These are phyloP conservation scores for Alectoris magna DNA, from an alignment of 2,797 vertebrate genomes.

Conservation along the genomic window DNA sequence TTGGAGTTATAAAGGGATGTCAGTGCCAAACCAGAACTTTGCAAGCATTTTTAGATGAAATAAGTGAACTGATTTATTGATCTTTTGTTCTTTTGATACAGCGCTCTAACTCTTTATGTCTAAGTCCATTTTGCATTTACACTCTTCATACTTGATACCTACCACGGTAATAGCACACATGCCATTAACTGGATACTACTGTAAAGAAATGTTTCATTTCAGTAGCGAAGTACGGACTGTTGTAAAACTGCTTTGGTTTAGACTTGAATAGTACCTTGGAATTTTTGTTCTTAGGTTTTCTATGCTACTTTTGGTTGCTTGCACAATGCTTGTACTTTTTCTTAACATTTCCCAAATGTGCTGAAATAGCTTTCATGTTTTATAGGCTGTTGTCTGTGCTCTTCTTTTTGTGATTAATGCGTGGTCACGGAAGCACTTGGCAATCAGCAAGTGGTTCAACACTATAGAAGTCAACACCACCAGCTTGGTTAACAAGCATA, in stretches of 20 bases:
- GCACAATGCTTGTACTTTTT: background rate
- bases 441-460: background rate
- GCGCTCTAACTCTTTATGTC: background rate
- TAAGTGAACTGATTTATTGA: background rate
- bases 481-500: background rate
- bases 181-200: background rate
- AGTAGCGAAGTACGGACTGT: background rate
- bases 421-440: background rate
- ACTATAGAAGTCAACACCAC: background rate
- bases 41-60: background rate
- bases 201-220: background rate
- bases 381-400: background rate
- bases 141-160: background rate
- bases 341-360: rapidly evolving
- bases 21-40: background rate
- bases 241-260: background rate
- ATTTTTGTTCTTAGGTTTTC: background rate
- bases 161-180: background rate
- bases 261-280: background rate
- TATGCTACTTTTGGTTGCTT: background rate
- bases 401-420: background rate
- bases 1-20: background rate
- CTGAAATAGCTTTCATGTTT: background rate
- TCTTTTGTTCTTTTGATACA: background rate
- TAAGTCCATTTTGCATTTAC: too few relatives aligned